Percentiles rank a stretch among this genome's conserved stretches.
phyloP scores from a whole-genome alignment of 2,797 vertebrate species.

The Pitangus sulphuratus region DNA sequence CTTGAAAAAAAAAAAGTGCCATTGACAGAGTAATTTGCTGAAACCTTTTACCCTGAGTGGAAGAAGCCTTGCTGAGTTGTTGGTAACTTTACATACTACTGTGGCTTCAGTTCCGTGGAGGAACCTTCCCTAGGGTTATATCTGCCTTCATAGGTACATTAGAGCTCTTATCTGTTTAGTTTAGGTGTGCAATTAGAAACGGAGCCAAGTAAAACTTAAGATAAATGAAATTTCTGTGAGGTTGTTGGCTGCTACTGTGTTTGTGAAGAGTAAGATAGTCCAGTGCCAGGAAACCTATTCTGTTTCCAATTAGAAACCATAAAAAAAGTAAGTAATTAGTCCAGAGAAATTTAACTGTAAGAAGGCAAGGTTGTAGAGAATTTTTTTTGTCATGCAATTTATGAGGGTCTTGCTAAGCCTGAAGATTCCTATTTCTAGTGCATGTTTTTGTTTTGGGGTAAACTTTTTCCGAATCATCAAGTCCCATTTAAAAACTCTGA shows the following conservation, averaged over 20 bases:
- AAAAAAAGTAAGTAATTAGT: slow-evolving; percentile 54
- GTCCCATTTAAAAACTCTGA: not conserved
- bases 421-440: not conserved
- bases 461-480: not conserved
- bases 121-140: not conserved
- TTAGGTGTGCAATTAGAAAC: slow-evolving; percentile 54
- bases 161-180: slow-evolving; percentile 40
- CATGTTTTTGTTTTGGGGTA: not conserved
- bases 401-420: not conserved
- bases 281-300: slow-evolving; percentile 64
- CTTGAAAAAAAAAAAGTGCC: not conserved
- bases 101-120: not conserved
- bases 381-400: not conserved
- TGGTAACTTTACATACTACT: not conserved
- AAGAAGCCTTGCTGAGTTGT: not conserved
- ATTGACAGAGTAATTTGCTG: not conserved
- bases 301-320: slow-evolving; percentile 66
- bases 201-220: slow-evolving; percentile 52
- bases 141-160: slow-evolving; percentile 25
- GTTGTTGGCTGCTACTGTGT: slow-evolving; percentile 49
- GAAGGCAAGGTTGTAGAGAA: not conserved
- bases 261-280: slow-evolving; percentile 39
- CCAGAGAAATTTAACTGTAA: slow-evolving; percentile 54
- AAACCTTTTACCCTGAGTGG: not conserved
- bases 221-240: slow-evolving; percentile 46